These are phyloP conservation scores for Trachelipus rathkii DNA, from an alignment of 1,140 invertebrate genomes.

Conservation along the genomic window DNA sequence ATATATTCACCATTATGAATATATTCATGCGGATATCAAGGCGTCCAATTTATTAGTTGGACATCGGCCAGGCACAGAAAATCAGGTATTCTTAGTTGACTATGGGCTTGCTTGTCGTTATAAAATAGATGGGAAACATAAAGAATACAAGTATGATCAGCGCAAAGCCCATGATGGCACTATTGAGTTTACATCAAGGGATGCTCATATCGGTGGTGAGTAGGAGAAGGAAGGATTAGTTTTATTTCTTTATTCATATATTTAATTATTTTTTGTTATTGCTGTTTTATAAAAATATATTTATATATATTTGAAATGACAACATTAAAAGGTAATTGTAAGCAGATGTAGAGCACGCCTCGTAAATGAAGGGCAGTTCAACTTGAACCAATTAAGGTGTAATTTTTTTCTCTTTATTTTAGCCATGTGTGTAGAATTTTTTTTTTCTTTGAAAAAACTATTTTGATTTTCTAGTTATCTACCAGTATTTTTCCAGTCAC, in stretches of 20 bases:
- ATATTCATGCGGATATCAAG: conserved; percentile 91
- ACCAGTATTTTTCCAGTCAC: too few species aligned
- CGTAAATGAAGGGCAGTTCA: too few species aligned
- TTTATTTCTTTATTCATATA: too few species aligned
- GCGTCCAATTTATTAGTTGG: conserved; percentile 83
- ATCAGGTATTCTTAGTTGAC: conserved; percentile 84
- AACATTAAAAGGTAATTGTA: neutral
- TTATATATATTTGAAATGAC: neutral
- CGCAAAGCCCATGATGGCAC: conserved; percentile 93
- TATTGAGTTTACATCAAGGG: conserved; percentile 88
- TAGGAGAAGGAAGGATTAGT: conserved; percentile 45
- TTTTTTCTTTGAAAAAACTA: too few species aligned
- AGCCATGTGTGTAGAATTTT: too few species aligned
- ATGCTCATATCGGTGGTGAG: conserved; percentile 86
- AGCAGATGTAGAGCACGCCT: too few species aligned
- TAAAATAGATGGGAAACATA: conserved; percentile 71
- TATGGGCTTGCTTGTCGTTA: conserved; percentile 88
- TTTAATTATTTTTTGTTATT: too few species aligned
- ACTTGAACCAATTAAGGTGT: too few species aligned
- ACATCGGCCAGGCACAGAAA: conserved; percentile 59
- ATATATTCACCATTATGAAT: conserved; percentile 82
- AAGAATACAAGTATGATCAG: conserved; percentile 80
- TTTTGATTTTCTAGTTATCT: too few species aligned
- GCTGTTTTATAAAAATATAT: too few species aligned
- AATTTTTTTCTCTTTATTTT: too few species aligned